phyloP scores from a whole-genome alignment of 2,113 vertebrate species.

The Oenanthe oenanthe region DNA sequence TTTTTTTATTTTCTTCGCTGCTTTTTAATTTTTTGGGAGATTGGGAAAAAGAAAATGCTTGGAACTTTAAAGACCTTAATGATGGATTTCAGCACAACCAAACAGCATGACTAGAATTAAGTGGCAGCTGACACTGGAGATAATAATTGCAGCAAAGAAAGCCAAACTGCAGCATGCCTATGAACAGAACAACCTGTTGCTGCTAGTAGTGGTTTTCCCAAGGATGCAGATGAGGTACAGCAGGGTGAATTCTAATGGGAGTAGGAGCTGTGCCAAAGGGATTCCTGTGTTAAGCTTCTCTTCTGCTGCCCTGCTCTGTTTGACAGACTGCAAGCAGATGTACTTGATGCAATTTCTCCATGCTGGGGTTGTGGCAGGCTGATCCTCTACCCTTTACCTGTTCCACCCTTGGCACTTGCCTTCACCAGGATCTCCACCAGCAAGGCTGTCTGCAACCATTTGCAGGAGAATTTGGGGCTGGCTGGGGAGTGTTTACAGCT shows the following conservation, averaged over 20 bases:
- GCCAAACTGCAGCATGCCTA: neutral
- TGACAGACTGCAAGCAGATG: neutral
- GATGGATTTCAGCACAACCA: neutral
- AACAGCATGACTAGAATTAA: neutral
- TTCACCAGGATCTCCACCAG: neutral
- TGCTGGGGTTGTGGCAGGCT: neutral
- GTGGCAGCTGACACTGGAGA: neutral
- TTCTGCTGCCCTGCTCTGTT: neutral
- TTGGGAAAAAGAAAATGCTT: neutral
- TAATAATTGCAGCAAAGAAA: neutral
- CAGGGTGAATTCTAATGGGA: neutral
- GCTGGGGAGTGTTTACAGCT: neutral
- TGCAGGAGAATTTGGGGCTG: neutral
- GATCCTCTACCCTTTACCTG: neutral
- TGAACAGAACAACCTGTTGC: rapidly evolving
- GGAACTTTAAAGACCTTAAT: neutral
- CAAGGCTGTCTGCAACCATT: neutral
- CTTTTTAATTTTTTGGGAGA: neutral
- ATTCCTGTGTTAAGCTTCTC: neutral
- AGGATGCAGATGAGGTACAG: neutral
- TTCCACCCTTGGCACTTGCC: neutral
- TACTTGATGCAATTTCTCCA: neutral
- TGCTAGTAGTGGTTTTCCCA: neutral
- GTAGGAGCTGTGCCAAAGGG: neutral
- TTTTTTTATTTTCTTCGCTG: neutral